Evolutionary conservation across 2,113 vertebrate species (phyloP).

Genomic region (Ailuropoda melanoleuca): DNA sequence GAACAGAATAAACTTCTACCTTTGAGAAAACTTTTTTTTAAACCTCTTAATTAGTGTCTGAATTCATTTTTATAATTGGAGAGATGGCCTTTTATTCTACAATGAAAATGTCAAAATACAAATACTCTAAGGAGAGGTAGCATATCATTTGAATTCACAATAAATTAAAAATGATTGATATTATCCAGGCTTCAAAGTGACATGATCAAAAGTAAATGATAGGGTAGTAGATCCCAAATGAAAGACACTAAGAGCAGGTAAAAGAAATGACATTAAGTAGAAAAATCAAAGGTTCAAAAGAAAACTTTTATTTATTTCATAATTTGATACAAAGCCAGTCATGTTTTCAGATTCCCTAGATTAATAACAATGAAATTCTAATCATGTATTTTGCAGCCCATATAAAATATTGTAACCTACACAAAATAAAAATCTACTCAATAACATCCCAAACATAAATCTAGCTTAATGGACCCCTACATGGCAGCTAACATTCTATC

Average conservation of each 20-base stretch:
- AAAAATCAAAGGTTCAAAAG: conserved; percentile 53
- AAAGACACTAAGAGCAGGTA: conserved; percentile 39
- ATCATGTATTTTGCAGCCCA: conserved; percentile 15
- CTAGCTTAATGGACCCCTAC: neutral
- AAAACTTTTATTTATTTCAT: conserved; percentile 42
- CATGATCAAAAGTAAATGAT: conserved; percentile 67
- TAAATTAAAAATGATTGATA: conserved; percentile 70
- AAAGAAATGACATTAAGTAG: conserved; percentile 32
- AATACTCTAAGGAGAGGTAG: conserved; percentile 61
- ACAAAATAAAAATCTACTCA: neutral
- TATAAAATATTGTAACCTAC: neutral
- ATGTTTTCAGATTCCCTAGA: conserved; percentile 34
- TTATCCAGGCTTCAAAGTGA: conserved; percentile 58
- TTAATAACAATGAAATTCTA: neutral
- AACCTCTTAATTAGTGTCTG: neutral
- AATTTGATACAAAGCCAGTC: conserved; percentile 52
- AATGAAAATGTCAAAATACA: conserved; percentile 71
- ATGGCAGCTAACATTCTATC: neutral
- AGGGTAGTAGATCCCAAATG: conserved; percentile 36
- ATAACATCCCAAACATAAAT: neutral
- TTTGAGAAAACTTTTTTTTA: conserved; percentile 35
- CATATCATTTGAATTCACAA: conserved; percentile 65
- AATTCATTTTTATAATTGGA: conserved; percentile 60
- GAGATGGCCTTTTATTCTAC: conserved; percentile 52
- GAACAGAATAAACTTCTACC: conserved; percentile 8